phyloP scores from a whole-genome alignment of 2,888 invertebrate genomes.

The Perizoma flavofasciatum region DNA sequence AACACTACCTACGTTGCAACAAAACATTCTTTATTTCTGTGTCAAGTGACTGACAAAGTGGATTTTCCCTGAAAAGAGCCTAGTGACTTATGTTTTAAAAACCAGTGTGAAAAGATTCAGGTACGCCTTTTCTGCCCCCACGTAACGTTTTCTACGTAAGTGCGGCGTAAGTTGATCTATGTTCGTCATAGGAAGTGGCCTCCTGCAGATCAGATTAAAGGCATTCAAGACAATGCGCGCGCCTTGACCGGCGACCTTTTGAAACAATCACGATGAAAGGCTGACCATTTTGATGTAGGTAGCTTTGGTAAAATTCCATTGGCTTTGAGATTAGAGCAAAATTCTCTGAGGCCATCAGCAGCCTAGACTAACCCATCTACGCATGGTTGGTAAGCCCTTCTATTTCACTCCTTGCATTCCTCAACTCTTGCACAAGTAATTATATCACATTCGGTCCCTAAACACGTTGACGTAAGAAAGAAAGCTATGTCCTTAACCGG shows the following conservation, averaged over 20 bases:
- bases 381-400: neutral
- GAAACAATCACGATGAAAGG: slow-evolving; percentile 42
- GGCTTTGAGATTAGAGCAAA: too few relatives aligned
- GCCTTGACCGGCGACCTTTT: slow-evolving; percentile 45
- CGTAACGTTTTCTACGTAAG: slow-evolving; percentile 1
- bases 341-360: too few relatives aligned
- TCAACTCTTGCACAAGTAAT: slow-evolving; percentile 54
- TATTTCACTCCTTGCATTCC: slow-evolving; percentile 20
- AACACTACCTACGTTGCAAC: too few relatives aligned
- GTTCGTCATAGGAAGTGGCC: slow-evolving; percentile 39
- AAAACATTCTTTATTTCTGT: too few relatives aligned
- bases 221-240: slow-evolving; percentile 41
- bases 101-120: neutral
- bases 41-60: too few relatives aligned
- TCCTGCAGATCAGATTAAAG: slow-evolving; percentile 47
- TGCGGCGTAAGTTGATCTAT: slow-evolving; percentile 8
- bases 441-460: slow-evolving; percentile 62
- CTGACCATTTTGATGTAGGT: slow-evolving; percentile 33
- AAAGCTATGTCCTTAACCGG: slow-evolving; percentile 75
- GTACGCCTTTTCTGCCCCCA: neutral
- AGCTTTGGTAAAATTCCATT: too few relatives aligned
- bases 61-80: too few relatives aligned
- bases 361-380: neutral
- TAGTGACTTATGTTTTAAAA: too few relatives aligned
- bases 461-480: slow-evolving; percentile 69